Conservation (phyloP, 1,140 invertebrate genomes). For the Ridgeia piscesae region DNA sequence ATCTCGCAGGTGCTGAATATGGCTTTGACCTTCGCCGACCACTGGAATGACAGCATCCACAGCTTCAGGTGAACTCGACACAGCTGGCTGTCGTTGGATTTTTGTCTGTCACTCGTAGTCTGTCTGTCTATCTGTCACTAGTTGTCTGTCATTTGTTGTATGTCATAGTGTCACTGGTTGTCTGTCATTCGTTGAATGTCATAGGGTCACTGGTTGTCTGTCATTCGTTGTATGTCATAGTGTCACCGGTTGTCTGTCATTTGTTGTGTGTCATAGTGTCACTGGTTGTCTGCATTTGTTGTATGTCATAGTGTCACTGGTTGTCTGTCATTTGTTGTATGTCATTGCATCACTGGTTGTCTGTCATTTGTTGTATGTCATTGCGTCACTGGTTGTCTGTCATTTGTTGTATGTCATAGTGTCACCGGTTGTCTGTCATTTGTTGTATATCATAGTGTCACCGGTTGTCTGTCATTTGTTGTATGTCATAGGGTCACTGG, state of each 20-base stretch:
- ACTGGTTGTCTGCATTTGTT: not conserved
- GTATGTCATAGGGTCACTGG: too few relatives aligned
- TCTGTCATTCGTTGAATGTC: not conserved
- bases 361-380: not conserved
- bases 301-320: not conserved
- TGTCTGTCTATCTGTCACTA: not conserved
- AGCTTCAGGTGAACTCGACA: conserved; percentile 37
- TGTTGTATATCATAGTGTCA: too few relatives aligned
- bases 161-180: not conserved
- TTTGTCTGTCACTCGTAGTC: not conserved
- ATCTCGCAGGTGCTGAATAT: conserved; percentile 46
- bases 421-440: not conserved
- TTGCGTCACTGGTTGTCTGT: not conserved
- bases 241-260: not conserved
- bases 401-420: not conserved
- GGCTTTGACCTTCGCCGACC: conserved; percentile 39
- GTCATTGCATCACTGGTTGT: not conserved
- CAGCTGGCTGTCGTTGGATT: conserved; percentile 12
- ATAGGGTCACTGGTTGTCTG: not conserved
- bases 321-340: not conserved
- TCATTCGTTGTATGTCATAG: not conserved
- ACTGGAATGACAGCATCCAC: conserved; percentile 47
- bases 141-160: not conserved
- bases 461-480: too few relatives aligned
- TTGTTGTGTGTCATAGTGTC: not conserved